Evolutionary conservation across 2,797 vertebrate species (phyloP), one percentile per base, ranked within the genome.

Genomic region (Zenarchopterus dispar): DNA sequence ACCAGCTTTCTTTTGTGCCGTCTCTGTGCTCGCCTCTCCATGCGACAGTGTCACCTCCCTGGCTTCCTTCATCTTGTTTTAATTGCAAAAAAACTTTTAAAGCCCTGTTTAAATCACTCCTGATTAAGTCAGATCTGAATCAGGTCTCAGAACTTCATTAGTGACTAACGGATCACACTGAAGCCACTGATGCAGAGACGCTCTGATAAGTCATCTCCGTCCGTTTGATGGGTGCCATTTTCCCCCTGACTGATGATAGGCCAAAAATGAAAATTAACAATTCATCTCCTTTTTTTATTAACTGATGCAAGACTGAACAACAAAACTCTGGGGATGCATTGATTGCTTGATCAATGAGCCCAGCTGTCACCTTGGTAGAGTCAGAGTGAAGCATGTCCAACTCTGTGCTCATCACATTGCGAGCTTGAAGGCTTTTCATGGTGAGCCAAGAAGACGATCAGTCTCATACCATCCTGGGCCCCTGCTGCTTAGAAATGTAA

Each of bases 101-200:
- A 11, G 10, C 39, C 42, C 21, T 18, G 0, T 57, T 22, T 18
- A 19, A 43, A 49, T 61, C 43, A 18, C 31, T 45, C 0, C 9
- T 18, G 18, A 43, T 62, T 59, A 54, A 73, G 69, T 56, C 56
- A 36, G 26, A 54, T 17, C 26, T 22, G 24, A 54, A 64, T 68
- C 28, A 19, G 76, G 61, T 78, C 63, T 66, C 53, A 66, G 26
- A 43, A 55, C 56, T 69, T 55, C 28, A 66, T 77, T 70, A 58
- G 62, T 1, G 2, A 43, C 56, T 70, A 76, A 48, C 24, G 36
- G 66, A 56, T 53, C 28, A 22, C n/a, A 47, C 6, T 6, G 45
- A 19, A 6, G 31, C 45, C 44, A 52, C 19, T 42, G 26, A 56
- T 41, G 51, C 54, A 52, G 46, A 58, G 56, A 21, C 41, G 59